Conservation (phyloP, 2,888 invertebrate species). For the Pseudolycoriella hygida region DNA sequence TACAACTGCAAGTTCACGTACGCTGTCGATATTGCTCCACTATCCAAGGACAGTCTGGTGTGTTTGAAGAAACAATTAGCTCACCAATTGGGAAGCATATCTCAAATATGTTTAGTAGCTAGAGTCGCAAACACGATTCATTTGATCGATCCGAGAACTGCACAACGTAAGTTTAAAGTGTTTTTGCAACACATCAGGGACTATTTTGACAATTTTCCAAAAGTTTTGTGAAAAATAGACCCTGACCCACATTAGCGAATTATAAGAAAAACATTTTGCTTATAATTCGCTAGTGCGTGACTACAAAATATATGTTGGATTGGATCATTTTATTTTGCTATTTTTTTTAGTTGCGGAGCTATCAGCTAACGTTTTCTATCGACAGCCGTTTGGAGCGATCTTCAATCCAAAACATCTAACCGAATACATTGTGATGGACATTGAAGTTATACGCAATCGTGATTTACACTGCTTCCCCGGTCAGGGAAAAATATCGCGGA, state of each 20-base stretch:
- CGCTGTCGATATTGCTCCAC: slow-evolving; percentile 87
- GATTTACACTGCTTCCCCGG: slow-evolving; percentile 69
- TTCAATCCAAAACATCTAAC: slow-evolving; percentile 81
- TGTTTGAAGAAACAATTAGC: slow-evolving; percentile 77
- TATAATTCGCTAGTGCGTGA: too few relatives aligned
- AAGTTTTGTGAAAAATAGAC: too few relatives aligned
- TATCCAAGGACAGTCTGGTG: slow-evolving; percentile 87
- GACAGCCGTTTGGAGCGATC: slow-evolving; percentile 69
- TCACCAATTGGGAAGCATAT: slow-evolving; percentile 73
- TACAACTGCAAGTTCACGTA: slow-evolving; percentile 94
- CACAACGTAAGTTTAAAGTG: slow-evolving; percentile 44
- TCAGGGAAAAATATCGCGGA: slow-evolving; percentile 70
- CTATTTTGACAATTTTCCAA: too few relatives aligned
- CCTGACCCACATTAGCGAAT: too few relatives aligned
- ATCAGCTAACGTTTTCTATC: slow-evolving; percentile 62
- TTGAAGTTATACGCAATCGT: slow-evolving; percentile 43
- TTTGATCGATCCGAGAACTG: slow-evolving; percentile 78
- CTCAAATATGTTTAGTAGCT: slow-evolving; percentile 71
- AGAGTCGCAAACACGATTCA: slow-evolving; percentile 81
- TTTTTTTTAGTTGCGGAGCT: slow-evolving; percentile 79
- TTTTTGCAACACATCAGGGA: too few relatives aligned
- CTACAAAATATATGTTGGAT: too few relatives aligned
- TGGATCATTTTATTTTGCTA: slow-evolving; percentile 12
- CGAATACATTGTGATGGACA: slow-evolving; percentile 89
- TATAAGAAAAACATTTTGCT: too few relatives aligned